Conservation (phyloP, 1,140 invertebrate genomes). For the Fopius arisanus region DNA sequence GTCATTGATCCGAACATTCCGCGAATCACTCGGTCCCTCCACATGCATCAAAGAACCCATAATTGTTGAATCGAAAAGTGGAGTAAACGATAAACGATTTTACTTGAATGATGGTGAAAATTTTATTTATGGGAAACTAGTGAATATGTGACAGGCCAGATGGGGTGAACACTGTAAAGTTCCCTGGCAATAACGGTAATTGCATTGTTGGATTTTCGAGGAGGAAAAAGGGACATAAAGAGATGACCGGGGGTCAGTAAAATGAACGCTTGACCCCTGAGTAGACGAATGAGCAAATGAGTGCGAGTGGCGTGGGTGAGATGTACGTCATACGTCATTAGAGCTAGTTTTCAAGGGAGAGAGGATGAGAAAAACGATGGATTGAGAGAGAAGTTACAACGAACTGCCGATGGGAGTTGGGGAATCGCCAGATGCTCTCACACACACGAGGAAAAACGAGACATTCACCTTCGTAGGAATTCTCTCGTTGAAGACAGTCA, state of each 20-base stretch:
- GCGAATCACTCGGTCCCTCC: neutral
- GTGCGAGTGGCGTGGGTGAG: conserved; percentile 36
- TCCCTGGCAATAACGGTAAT: conserved; percentile 52
- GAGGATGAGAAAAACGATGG: conserved; percentile 9
- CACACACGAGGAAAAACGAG: neutral
- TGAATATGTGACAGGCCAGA: conserved; percentile 16
- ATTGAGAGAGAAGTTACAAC: neutral
- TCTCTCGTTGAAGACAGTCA: neutral
- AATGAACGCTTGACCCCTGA: conserved; percentile 50
- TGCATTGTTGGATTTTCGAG: conserved; percentile 46
- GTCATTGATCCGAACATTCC: conserved; percentile 4
- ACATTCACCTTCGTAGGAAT: neutral
- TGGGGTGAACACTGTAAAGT: conserved; percentile 35
- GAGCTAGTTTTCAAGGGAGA: conserved; percentile 35
- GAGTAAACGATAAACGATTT: neutral
- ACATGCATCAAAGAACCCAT: neutral
- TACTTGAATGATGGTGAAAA: neutral
- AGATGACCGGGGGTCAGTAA: conserved; percentile 33
- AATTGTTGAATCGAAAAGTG: neutral
- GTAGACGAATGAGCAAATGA: conserved; percentile 32
- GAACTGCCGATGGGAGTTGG: conserved; percentile 46
- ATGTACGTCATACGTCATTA: conserved; percentile 56
- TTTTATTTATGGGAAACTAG: neutral
- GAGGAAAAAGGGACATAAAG: neutral
- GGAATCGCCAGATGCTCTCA: conserved; percentile 51